A percentile compares a stretch with the other conserved stretches of the same genome.
phyloP scores from a whole-genome alignment of 2,113 vertebrate genomes.

The Colius striatus region DNA sequence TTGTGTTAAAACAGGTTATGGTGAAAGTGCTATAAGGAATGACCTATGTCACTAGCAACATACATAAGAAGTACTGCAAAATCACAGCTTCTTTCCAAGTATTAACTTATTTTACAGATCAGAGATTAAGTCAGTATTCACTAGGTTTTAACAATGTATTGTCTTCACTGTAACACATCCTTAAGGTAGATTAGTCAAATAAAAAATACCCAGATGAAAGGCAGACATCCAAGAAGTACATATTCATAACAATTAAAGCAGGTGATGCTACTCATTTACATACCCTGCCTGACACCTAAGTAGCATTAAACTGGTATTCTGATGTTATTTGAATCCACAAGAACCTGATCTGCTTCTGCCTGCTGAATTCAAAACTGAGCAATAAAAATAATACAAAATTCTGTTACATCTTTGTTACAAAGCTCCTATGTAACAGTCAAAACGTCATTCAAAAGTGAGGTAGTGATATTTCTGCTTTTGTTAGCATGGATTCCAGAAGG shows the following conservation, averaged over 20 bases:
- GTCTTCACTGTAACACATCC: not conserved
- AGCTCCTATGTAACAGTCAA: not conserved
- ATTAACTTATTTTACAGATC: conserved; percentile 27
- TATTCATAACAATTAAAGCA: not conserved
- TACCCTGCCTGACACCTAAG: not conserved
- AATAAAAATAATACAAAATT: not conserved
- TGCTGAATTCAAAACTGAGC: not conserved
- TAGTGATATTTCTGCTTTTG: not conserved
- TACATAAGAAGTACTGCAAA: conserved; percentile 31
- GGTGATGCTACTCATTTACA: not conserved
- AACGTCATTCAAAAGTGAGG: not conserved
- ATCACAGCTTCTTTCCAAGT: not conserved
- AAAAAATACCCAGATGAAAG: not conserved
- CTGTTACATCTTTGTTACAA: not conserved
- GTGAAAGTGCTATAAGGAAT: conserved; percentile 14
- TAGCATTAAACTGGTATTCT: not conserved
- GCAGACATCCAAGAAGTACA: not conserved
- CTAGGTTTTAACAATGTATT: not conserved
- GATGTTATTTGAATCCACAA: not conserved
- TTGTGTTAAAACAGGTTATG: not conserved
- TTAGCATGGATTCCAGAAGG: not conserved
- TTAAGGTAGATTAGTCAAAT: not conserved
- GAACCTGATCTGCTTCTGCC: not conserved
- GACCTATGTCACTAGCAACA: conserved; percentile 17
- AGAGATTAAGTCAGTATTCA: conserved; percentile 6